These are phyloP conservation scores for Eidolon dupreanum DNA, from an alignment of 2,797 vertebrate genomes.

Conservation along the genomic window DNA sequence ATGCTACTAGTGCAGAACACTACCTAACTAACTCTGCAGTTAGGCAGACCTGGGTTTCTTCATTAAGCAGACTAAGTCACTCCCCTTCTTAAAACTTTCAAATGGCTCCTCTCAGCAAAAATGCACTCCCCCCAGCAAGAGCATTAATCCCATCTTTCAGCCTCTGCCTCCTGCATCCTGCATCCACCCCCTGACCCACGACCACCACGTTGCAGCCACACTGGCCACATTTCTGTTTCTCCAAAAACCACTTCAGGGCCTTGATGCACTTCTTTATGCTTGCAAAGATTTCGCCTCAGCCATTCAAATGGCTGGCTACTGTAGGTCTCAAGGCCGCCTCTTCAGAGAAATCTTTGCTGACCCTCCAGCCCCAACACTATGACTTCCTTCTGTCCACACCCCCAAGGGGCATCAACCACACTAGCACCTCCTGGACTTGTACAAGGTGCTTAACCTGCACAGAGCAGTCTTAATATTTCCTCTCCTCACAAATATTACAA, in stretches of 20 bases:
- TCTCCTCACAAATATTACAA: neutral
- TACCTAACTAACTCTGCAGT: neutral
- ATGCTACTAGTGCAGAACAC: neutral
- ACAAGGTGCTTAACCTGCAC: neutral
- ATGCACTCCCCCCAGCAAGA: neutral
- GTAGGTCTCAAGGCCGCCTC: neutral
- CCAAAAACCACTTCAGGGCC: neutral
- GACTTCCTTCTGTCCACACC: neutral
- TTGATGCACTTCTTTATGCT: neutral
- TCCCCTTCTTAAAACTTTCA: neutral
- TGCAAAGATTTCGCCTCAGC: neutral
- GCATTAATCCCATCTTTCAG: rapidly evolving
- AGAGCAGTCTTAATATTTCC: neutral
- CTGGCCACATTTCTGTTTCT: neutral
- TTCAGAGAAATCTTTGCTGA: neutral
- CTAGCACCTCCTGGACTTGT: neutral
- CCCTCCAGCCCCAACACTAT: neutral
- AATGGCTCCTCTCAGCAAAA: neutral
- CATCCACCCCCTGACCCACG: neutral
- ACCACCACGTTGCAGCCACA: rapidly evolving
- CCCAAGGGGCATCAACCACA: neutral
- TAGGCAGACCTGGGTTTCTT: neutral
- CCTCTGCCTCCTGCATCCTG: neutral
- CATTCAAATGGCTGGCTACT: neutral
- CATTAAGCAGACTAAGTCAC: neutral